Conservation (phyloP, 2,797 vertebrate genomes). For the Leptodactylus fallax region DNA sequence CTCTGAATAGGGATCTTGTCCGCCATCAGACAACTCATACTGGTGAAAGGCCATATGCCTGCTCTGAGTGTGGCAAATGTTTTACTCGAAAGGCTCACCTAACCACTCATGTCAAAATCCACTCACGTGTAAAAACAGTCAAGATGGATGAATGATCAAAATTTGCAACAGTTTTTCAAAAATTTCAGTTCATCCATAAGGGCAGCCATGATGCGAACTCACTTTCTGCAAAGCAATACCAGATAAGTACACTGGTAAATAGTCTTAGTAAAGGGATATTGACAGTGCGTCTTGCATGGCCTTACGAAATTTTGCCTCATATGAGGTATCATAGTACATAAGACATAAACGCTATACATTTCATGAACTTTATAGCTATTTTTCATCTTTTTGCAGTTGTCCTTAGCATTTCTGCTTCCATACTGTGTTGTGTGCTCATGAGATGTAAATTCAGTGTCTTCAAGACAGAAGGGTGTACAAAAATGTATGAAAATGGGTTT, state of each 20-base stretch:
- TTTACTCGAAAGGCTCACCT: slow-evolving; percentile 57
- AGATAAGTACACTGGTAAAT: background rate
- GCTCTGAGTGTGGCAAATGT: slow-evolving; percentile 62
- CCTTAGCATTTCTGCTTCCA: background rate
- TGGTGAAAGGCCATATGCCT: slow-evolving; percentile 59
- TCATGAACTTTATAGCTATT: background rate
- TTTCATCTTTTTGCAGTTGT: background rate
- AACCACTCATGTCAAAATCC: slow-evolving; percentile 55
- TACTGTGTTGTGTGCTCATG: too few species aligned
- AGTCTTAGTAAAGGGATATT: background rate
- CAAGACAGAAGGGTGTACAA: too few species aligned
- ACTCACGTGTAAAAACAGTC: slow-evolving; percentile 28
- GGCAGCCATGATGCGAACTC: background rate
- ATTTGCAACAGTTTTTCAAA: background rate
- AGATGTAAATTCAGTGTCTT: too few species aligned
- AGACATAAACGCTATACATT: background rate
- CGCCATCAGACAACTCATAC: slow-evolving; percentile 62
- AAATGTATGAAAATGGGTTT: too few species aligned
- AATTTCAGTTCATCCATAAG: background rate
- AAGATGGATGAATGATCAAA: slow-evolving; percentile 1
- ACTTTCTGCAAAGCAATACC: background rate
- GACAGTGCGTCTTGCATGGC: background rate
- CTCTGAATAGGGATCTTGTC: slow-evolving; percentile 55
- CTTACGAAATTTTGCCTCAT: too few species aligned
- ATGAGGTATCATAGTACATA: too few species aligned